These are phyloP conservation scores for Pseudomugil tenellus DNA, from an alignment of 2,797 vertebrate species.

Conservation along the genomic window DNA sequence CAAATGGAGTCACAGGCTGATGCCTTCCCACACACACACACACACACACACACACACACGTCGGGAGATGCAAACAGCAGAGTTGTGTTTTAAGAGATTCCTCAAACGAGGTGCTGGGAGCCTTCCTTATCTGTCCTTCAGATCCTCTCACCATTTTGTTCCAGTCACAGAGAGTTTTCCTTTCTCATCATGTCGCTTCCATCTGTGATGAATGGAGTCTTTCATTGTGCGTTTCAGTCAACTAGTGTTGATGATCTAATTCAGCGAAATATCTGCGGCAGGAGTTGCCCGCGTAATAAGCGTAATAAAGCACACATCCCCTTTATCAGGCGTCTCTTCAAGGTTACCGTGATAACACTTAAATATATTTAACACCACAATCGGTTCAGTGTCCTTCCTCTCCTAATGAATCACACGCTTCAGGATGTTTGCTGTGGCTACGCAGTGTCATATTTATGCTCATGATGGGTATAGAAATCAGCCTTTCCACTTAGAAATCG, in stretches of 20 bases:
- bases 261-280: slow-evolving; percentile 38
- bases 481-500: slow-evolving; percentile 42
- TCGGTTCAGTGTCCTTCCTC: background rate
- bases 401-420: slow-evolving; percentile 10
- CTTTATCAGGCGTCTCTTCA: slow-evolving; percentile 13
- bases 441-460: slow-evolving; percentile 6
- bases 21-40: no score
- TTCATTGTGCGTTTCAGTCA: slow-evolving; percentile 12
- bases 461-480: slow-evolving; percentile 20
- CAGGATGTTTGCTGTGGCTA: background rate
- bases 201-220: slow-evolving; percentile 33
- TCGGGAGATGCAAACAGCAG: slow-evolving; percentile 33
- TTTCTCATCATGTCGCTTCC: slow-evolving; percentile 22
- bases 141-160: slow-evolving; percentile 31
- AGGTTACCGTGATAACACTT: slow-evolving; percentile 25
- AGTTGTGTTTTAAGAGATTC: slow-evolving; percentile 64
- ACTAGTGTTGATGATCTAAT: slow-evolving; percentile 44
- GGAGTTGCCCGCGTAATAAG: slow-evolving; percentile 42
- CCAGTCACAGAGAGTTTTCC: slow-evolving; percentile 20
- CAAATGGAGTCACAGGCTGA: slow-evolving; percentile 72
- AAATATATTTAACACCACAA: slow-evolving; percentile 14
- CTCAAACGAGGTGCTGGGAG: slow-evolving; percentile 23
- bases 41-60: no score
- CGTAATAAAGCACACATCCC: slow-evolving; percentile 40
- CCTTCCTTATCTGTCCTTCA: slow-evolving; percentile 23